phyloP scores from a whole-genome alignment of 2,797 vertebrate genomes.

The Crenichthys baileyi region DNA sequence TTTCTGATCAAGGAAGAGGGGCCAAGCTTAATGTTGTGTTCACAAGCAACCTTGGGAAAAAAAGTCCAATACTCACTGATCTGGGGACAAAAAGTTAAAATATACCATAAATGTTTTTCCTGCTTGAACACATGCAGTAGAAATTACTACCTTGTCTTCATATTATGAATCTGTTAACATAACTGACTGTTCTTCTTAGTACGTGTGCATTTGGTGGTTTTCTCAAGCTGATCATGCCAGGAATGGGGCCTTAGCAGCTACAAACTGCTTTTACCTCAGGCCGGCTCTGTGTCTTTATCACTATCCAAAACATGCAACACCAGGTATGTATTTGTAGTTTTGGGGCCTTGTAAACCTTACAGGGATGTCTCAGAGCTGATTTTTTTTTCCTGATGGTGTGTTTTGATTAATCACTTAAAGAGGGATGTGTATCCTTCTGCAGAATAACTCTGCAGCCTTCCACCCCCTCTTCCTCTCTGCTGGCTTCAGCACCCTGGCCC shows the following conservation, averaged over 20 bases:
- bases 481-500: constrained; percentile 24
- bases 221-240: not conserved
- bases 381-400: not conserved
- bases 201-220: too few relatives aligned
- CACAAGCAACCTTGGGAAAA: too few relatives aligned
- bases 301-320: not conserved
- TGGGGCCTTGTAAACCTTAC: not conserved
- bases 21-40: too few relatives aligned
- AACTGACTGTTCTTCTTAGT: too few relatives aligned
- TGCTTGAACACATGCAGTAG: too few relatives aligned
- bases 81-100: not conserved
- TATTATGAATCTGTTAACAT: too few relatives aligned
- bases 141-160: too few relatives aligned
- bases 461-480: not conserved
- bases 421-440: not conserved
- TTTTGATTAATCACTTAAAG: not conserved
- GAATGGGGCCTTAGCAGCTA: not conserved
- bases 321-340: not conserved
- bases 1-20: too few relatives aligned
- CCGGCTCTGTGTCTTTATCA: not conserved
- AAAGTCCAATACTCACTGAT: too few relatives aligned
- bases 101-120: not conserved
- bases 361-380: not conserved
- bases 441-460: not conserved
- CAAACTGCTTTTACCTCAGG: not conserved